A percentile compares a stretch with the other conserved stretches of the same genome.
phyloP scores from a whole-genome alignment of 2,113 vertebrate species.

The Aleadryas rufinucha region DNA sequence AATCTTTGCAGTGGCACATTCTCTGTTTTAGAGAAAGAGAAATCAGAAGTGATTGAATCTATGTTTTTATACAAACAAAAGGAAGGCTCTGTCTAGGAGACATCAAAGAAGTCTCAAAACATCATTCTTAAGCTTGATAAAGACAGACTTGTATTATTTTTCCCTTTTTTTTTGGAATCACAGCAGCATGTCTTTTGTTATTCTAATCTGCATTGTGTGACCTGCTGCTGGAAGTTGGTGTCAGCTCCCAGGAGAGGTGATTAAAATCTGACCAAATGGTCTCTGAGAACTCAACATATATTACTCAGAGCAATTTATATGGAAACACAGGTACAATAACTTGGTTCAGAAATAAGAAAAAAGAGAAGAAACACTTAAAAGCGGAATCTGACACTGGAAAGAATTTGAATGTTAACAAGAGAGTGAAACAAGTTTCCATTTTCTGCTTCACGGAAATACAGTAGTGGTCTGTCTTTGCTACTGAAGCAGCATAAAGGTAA shows the following conservation, averaged over 20 bases:
- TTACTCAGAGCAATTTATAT: constrained; percentile 54
- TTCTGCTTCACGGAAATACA: constrained; percentile 41
- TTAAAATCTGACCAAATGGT: constrained; percentile 73
- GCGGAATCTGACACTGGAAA: neutral
- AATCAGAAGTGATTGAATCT: neutral
- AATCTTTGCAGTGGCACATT: neutral
- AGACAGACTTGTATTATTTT: neutral
- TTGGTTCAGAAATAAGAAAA: neutral
- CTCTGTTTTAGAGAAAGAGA: neutral
- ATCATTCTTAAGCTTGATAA: neutral
- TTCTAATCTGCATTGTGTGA: constrained; percentile 54
- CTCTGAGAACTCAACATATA: constrained; percentile 55
- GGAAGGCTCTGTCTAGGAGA: neutral
- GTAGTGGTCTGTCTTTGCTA: neutral
- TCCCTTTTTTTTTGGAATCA: neutral
- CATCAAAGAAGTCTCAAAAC: constrained; percentile 13
- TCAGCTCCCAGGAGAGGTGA: constrained; percentile 73
- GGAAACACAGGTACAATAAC: constrained; percentile 23
- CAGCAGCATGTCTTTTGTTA: constrained; percentile 49
- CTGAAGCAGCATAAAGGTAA: neutral
- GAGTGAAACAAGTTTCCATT: constrained; percentile 2
- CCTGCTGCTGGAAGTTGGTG: constrained; percentile 65
- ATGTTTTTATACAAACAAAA: neutral
- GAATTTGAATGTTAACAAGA: neutral
- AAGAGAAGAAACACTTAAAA: neutral